A percentile compares a stretch with the other conserved stretches of the same genome.
Evolutionary conservation across 2,797 vertebrate species (phyloP).

Genomic region (Botia kubotai): DNA sequence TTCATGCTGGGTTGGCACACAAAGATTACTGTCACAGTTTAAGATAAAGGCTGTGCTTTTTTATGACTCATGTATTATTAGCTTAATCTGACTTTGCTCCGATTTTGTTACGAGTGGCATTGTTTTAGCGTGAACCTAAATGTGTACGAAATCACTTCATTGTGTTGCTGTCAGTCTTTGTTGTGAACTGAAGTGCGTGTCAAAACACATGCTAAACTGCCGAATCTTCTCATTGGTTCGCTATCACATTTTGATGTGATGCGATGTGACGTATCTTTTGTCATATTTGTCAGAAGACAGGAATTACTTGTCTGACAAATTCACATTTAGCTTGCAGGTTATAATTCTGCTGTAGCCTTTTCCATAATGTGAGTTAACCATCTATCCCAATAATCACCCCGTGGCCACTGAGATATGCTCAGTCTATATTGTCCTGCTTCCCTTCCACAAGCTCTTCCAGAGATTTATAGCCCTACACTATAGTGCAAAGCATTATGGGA

Average conservation of each 20-base stretch:
- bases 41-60: not conserved
- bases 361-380: not conserved
- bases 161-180: not conserved
- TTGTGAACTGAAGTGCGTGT: not conserved
- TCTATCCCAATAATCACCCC: constrained; percentile 4
- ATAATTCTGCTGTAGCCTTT: constrained; percentile 9
- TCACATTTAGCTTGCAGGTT: not conserved
- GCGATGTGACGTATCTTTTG: constrained; percentile 4
- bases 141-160: not conserved
- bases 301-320: constrained; percentile 29
- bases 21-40: no score
- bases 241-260: not conserved
- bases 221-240: not conserved
- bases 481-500: not conserved
- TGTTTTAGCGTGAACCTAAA: no score
- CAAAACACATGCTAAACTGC: not conserved
- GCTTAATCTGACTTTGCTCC: not conserved
- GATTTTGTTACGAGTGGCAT: not conserved
- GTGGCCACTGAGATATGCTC: not conserved
- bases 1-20: not conserved
- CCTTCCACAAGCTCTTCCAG: not conserved
- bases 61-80: not conserved
- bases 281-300: constrained; percentile 19
- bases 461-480: not conserved
- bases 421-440: not conserved